These are phyloP conservation scores for Parazoanthus darwini DNA, from an alignment of 92 coral and sea anemone species.

Conservation along the genomic window DNA sequence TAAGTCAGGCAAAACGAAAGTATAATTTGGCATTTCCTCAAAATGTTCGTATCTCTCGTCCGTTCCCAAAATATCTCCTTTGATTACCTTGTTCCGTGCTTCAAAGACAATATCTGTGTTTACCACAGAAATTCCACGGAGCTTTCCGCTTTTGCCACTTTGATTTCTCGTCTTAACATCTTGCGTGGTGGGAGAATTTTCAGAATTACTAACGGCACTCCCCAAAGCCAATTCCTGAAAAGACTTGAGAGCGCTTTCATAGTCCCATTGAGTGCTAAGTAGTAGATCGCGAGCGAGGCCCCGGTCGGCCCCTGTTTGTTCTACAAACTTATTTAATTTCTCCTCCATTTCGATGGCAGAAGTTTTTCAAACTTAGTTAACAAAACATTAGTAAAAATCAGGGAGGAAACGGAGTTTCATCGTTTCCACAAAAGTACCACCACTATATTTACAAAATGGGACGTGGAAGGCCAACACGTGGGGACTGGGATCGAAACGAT, in stretches of 20 bases:
- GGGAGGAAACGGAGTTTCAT: background rate
- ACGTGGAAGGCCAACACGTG: background rate
- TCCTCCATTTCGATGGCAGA: slow-evolving; percentile 62
- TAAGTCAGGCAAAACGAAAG: slow-evolving; percentile 90
- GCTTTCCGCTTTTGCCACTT: slow-evolving; percentile 58
- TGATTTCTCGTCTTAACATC: background rate
- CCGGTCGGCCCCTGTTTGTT: slow-evolving; percentile 81
- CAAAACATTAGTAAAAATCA: background rate
- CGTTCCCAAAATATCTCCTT: slow-evolving; percentile 60
- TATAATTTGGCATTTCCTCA: slow-evolving; percentile 76
- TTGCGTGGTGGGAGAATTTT: slow-evolving; percentile 13
- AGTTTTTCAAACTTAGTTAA: background rate
- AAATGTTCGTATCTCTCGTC: slow-evolving; percentile 70
- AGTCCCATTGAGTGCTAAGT: slow-evolving; percentile 71
- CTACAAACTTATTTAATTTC: slow-evolving; percentile 69
- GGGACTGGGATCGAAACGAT: slow-evolving; percentile 23
- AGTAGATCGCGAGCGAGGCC: slow-evolving; percentile 78
- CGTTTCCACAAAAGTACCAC: background rate
- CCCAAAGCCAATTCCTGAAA: slow-evolving; percentile 73
- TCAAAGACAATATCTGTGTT: slow-evolving; percentile 86
- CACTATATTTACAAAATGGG: background rate
- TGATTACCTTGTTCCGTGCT: slow-evolving; percentile 78
- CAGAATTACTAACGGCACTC: background rate
- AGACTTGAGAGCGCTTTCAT: slow-evolving; percentile 66
- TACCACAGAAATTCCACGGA: slow-evolving; percentile 91